Base-by-base conservation (phyloP, 2,113 vertebrate genomes). In the Copsychus sechellarum region DNA sequence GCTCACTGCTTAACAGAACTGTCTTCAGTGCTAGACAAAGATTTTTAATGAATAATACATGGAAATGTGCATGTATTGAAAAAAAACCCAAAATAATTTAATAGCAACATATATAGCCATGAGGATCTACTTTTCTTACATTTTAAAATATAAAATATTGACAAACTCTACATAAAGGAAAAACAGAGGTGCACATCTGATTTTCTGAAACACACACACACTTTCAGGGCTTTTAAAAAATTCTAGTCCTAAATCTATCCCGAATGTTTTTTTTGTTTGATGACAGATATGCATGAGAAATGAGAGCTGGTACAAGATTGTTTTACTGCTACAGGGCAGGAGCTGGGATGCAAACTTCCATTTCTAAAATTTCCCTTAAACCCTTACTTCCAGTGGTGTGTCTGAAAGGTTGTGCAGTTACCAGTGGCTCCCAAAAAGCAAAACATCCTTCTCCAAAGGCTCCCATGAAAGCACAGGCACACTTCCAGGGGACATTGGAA, bases 351-450 rank as follows among this genome's bases (percentile, higher is more conserved):
- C 6, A 56, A 85, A 42, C 1, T 22, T 43, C 22, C 2, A 5
- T 3, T 86, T 80, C 51, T 16, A 25, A 51, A 72, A 21, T 23
- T 60, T 58, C 17, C 21, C 11, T 71, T 60, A 56, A 58, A 21
- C 17, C 19, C 8, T 28, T 11, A 7, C 15, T 53, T 58, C 45
- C 15, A 23, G 5, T 10, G 26, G 12, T 5, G 6, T 12, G 31
- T 14, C 29, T 61, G 43, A 67, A 88, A 57, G 11, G 12, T 31
- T 2, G 0, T 1, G 0, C 8, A 8, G 7, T 2, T 18, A 29
- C 6, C 2, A 2, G 11, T 14, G 12, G 12, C 4, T 20, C 13
- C 23, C n/a, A 70, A 51, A 88, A 88, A 61, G 4, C 43, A 67
- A 61, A 69, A 7, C 6, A 16, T 40, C 14, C 14, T 28, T 72